Evolutionary conservation across 2,888 invertebrate genomes (phyloP).

Genomic region (Imbricaverruca yamaguchii): DNA sequence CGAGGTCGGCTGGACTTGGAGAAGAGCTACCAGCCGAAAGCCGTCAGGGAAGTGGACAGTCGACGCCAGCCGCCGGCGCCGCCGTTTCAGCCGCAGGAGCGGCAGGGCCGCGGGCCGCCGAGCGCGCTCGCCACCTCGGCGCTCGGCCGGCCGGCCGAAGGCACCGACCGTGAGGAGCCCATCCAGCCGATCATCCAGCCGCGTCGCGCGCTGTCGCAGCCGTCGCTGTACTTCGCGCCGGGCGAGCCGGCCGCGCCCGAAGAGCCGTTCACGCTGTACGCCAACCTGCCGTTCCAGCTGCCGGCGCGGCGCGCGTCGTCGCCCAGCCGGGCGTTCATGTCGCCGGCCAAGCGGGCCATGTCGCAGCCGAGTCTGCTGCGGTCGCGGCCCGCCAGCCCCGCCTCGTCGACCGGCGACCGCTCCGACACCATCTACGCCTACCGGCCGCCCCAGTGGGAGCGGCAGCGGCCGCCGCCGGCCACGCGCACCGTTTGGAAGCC

Average conservation of each 20-base stretch:
- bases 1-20: neutral
- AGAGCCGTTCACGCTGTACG: constrained; percentile 18
- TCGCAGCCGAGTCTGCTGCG: constrained; percentile 14
- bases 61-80: too few relatives aligned
- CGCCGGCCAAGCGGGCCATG: constrained; percentile 11
- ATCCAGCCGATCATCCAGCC: constrained; percentile 7
- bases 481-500: neutral
- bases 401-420: neutral
- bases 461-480: neutral
- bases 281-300: constrained; percentile 19
- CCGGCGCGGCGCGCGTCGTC: neutral
- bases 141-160: neutral
- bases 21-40: too few relatives aligned
- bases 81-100: neutral
- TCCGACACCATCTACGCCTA: constrained; percentile 15
- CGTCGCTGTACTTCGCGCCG: neutral
- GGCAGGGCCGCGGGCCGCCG: neutral
- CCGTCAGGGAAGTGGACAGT: too few relatives aligned
- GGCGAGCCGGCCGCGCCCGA: neutral
- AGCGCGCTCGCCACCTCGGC: neutral
- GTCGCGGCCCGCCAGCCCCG: neutral
- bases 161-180: neutral
- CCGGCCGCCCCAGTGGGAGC: neutral
- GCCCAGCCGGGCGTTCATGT: neutral
- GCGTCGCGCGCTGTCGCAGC: neutral